These are phyloP conservation scores for Cryptoblepharus egeriae DNA, from an alignment of 2,797 vertebrate species.

Conservation along the genomic window DNA sequence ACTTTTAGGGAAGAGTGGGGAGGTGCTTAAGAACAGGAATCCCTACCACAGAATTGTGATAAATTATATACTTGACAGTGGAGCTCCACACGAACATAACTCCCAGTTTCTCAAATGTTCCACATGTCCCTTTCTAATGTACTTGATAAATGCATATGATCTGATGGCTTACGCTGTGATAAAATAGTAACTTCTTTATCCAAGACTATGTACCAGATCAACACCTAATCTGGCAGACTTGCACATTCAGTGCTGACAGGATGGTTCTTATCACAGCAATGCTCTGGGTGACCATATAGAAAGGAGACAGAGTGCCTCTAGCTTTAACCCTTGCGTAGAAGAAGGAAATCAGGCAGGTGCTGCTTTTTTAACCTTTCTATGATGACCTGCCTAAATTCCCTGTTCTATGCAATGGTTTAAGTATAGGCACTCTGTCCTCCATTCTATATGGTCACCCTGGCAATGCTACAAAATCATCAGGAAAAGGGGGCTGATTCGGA, in stretches of 20 bases:
- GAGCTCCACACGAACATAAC: neutral
- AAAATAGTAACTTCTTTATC: neutral
- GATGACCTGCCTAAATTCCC: too few relatives aligned
- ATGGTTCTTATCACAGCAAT: conserved; percentile 10
- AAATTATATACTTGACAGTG: neutral
- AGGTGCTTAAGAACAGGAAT: neutral
- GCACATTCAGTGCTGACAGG: neutral
- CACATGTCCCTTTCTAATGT: neutral
- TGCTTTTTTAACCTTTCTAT: too few relatives aligned
- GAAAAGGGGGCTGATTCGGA: neutral
- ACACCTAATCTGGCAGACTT: neutral
- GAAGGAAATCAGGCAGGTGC: too few relatives aligned
- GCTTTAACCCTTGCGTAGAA: too few relatives aligned
- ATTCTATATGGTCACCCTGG: too few relatives aligned
- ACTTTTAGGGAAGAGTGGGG: neutral
- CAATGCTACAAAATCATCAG: neutral
- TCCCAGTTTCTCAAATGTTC: neutral
- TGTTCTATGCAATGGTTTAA: too few relatives aligned
- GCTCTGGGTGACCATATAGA: too few relatives aligned
- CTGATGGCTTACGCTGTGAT: neutral
- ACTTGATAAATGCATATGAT: neutral
- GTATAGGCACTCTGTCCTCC: too few relatives aligned
- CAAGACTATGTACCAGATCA: neutral
- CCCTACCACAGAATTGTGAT: neutral
- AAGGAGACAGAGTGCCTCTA: too few relatives aligned